Base-by-base conservation (phyloP, 2,888 invertebrate species). In the Dione juno region DNA sequence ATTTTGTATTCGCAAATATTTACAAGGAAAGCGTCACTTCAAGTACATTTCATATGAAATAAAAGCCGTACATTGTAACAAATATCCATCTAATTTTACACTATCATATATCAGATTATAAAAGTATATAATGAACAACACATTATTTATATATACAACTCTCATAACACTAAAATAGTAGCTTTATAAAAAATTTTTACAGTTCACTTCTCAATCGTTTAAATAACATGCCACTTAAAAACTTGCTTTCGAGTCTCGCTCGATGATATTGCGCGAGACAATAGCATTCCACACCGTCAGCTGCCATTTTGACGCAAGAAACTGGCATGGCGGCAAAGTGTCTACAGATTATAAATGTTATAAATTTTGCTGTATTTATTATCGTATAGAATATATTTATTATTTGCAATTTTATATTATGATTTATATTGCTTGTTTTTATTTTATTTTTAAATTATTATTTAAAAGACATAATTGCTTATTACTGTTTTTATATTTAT, bases 201-300 rank as follows among this genome's bases (percentile, higher is more conserved):
- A n/a, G n/a, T n/a, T n/a, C n/a, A n/a, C n/a, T n/a, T n/a, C n/a
- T n/a, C n/a, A n/a, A n/a, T n/a, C n/a, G n/a, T n/a, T n/a, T n/a
- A n/a, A n/a, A n/a, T n/a, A n/a, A n/a, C n/a, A n/a, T n/a, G n/a
- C 5, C 28, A 28, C 5, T 28, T 28, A 28, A 28, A 53, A 53
- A 53, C 28, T 53, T 54, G 54, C 54, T 35, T 54, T 54, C 54
- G 1, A 54, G n/a, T 54, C 13, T 54, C 35, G 28, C n/a, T 54
- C 28, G 21, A 53, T 53, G 35, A 35, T 54, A 54, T 54, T n/a
- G 35, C 35, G 54, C 35, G 54, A 8, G 35, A 35, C 53, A 28
- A 7, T 28, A 19, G 19, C 21, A 21, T 59, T 59, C 41, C 9
- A 59, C 16, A 58, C 14, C 35, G 16, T 48, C 50, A 50, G 28